Evolutionary conservation across 1,140 invertebrate species (phyloP).

Genomic region (Zeugodacus cucurbitae): DNA sequence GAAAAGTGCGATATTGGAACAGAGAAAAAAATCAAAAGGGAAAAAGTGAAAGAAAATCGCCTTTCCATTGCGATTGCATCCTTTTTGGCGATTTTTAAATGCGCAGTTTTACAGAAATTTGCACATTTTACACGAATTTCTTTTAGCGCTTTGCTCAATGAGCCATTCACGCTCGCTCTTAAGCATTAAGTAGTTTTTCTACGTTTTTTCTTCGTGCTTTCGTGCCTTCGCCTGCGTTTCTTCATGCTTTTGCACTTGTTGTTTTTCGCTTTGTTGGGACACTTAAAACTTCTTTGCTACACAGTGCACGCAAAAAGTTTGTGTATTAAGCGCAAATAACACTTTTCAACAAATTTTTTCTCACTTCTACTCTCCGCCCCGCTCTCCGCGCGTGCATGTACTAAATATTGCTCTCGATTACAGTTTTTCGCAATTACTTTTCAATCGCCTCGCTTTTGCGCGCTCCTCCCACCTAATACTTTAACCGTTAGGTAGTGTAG

Average conservation of each 20-base stretch:
- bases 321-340: neutral
- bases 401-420: neutral
- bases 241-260: neutral
- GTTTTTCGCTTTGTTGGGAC: neutral
- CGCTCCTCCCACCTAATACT: neutral
- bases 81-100: neutral
- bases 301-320: neutral
- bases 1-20: neutral
- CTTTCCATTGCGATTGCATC: neutral
- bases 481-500: neutral
- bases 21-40: neutral
- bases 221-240: neutral
- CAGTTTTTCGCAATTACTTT: neutral
- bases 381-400: too few relatives aligned
- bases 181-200: neutral
- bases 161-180: neutral
- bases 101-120: neutral
- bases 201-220: neutral
- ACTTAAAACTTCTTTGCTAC: neutral
- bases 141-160: conserved; percentile 22
- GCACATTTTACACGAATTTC: neutral
- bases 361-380: neutral
- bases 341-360: conserved; percentile 10
- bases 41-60: neutral
- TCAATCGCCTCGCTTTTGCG: neutral